These are phyloP conservation scores for Cheilosia scutellata DNA, from an alignment of 2,888 invertebrate species.

Conservation along the genomic window DNA sequence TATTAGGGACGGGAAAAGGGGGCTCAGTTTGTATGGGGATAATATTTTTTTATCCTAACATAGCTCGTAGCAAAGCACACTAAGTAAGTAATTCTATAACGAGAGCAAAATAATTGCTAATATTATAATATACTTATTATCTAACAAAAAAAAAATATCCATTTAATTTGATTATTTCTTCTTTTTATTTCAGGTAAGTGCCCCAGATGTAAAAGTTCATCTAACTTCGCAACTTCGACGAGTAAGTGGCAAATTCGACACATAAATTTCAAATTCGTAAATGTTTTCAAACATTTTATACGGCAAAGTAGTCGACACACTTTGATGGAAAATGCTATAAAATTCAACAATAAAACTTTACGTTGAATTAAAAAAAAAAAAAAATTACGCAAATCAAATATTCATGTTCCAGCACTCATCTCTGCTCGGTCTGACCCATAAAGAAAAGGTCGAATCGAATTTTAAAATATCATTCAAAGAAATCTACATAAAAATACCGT, in stretches of 20 bases:
- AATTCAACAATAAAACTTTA: conserved; percentile 43
- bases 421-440: neutral
- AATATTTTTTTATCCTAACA: too few relatives aligned
- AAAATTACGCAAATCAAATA: conserved; percentile 59
- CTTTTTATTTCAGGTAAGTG: conserved; percentile 62
- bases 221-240: conserved; percentile 13
- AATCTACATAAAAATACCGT: conserved; percentile 66
- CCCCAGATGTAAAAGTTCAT: conserved; percentile 6
- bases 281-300: conserved; percentile 34
- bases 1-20: too few relatives aligned
- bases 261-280: neutral
- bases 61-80: too few relatives aligned
- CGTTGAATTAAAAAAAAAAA: conserved; percentile 25
- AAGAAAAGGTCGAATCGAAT: conserved; percentile 54
- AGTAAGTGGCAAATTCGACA: conserved; percentile 23
- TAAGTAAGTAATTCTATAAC: too few relatives aligned
- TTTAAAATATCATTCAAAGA: conserved; percentile 33
- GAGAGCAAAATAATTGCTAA: too few relatives aligned
- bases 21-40: too few relatives aligned
- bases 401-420: conserved; percentile 25
- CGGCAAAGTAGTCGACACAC: conserved; percentile 29
- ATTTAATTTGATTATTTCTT: conserved; percentile 5
- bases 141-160: too few relatives aligned
- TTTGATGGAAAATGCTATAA: conserved; percentile 3
- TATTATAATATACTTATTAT: too few relatives aligned